Percentiles rank a stretch among this genome's conserved stretches.
Conservation (phyloP, 2,888 invertebrate species). For the Troglohyphantes excavatus region DNA sequence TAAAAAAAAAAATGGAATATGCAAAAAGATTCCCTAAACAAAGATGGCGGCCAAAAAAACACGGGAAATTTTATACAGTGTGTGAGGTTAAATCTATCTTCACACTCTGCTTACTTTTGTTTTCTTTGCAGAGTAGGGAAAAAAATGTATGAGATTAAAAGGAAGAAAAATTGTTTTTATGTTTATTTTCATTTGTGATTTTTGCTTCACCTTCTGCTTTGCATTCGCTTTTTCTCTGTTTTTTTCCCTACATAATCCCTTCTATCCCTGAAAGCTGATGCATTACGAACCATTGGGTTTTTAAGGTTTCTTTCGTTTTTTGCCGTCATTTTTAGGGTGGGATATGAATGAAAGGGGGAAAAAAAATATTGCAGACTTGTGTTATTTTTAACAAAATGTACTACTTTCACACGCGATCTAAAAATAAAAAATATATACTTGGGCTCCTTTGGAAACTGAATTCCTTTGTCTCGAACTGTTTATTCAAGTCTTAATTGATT, state of each 20-base stretch:
- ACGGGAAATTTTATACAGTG: conserved; percentile 2
- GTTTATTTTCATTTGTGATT: conserved; percentile 19
- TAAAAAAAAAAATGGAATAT: not conserved
- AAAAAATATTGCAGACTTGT: not conserved
- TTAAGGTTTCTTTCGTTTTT: not conserved
- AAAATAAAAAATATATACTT: not conserved
- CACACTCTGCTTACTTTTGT: conserved; percentile 69
- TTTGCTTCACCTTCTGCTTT: conserved; percentile 24
- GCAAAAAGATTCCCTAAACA: conserved; percentile 5
- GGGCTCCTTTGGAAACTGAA: too few species aligned
- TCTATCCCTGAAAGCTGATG: conserved; percentile 51
- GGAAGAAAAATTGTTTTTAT: conserved; percentile 39
- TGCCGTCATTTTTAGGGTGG: not conserved
- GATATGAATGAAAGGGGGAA: not conserved
- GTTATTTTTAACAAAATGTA: not conserved
- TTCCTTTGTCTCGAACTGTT: too few species aligned
- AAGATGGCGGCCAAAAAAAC: not conserved
- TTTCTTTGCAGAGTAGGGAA: conserved; percentile 58
- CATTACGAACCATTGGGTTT: conserved; percentile 56
- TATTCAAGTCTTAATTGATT: too few species aligned
- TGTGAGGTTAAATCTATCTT: conserved; percentile 69
- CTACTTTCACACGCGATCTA: not conserved
- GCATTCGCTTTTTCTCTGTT: conserved; percentile 1
- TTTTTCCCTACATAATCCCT: conserved; percentile 22
- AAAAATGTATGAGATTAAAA: conserved; percentile 72